Evolutionary conservation across 2,797 vertebrate genomes (phyloP), one percentile per base, ranked within the genome.

Genomic region (Melanotaenia trifasciata): DNA sequence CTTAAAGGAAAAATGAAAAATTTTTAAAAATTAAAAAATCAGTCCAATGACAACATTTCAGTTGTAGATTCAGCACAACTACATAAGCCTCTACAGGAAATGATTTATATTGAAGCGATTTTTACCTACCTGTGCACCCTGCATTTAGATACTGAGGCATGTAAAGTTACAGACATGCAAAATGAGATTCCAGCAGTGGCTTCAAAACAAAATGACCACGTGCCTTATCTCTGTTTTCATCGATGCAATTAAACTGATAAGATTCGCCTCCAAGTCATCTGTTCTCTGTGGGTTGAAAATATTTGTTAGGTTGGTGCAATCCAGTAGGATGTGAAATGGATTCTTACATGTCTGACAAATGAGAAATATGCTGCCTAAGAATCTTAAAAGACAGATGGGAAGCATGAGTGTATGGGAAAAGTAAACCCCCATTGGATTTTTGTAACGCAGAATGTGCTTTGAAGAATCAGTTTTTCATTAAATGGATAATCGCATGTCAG

Each of bases 141-240:
- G 14, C 40, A 64, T 68, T 56, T 35, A 50, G 4, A 33, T 20
- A 51, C 70, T 61, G 56, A 60, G 35, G 53, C 7, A 2, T 5
- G 64, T 72, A 20, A 89, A 87, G 78, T 14, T 77, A 14, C 7
- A 54, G n/a, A 54, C 1, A 47, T 6, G 11, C 22, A 20, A 53
- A 24, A 18, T 1, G n/a, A 64, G 20, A 24, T 5, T 30, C 24
- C 12, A 18, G 2, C 8, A 2, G 22, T 0, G 20, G 71, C 64
- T 82, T 87, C 85, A 88, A 79, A 84, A 88, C 85, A 85, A 89
- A 84, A 84, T 33, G 3, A 0, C 7, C 7, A 1, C 12, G n/a
- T 5, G n/a, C 20, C 12, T 26, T 1, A 11, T 65, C 2, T 12
- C 13, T 56, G 24, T 26, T 24, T 56, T 16, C 1, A 2, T 57